A percentile compares a stretch with the other conserved stretches of the same genome.
Conservation (phyloP, 2,888 invertebrate genomes). For the Sabatieria punctata region DNA sequence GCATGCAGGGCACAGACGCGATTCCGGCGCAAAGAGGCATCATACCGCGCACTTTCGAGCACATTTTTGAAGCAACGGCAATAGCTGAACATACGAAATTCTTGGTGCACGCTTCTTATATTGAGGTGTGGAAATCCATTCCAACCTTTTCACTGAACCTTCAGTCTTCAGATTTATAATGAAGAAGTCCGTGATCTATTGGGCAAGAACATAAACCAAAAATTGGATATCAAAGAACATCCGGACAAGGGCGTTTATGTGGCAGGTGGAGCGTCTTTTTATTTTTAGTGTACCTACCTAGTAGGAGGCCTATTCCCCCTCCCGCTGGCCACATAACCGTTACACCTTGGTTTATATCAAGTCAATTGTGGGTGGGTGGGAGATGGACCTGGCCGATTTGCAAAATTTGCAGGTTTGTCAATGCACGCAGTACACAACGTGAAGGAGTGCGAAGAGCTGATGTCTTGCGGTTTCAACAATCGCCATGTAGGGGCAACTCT, state of each 20-base stretch:
- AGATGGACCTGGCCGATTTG: too few relatives aligned
- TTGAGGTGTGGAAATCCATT: constrained; percentile 40
- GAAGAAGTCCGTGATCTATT: constrained; percentile 57
- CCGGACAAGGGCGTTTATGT: constrained; percentile 49
- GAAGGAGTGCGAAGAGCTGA: constrained; percentile 53
- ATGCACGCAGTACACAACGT: constrained; percentile 60
- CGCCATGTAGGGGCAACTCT: constrained; percentile 64
- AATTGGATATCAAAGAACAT: constrained; percentile 50
- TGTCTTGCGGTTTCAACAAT: constrained; percentile 58
- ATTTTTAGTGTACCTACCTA: neutral
- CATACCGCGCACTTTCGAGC: constrained; percentile 51
- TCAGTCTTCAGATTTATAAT: constrained; percentile 47
- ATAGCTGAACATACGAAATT: constrained; percentile 51
- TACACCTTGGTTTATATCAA: too few relatives aligned
- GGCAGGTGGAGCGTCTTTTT: constrained; percentile 33
- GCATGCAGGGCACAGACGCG: constrained; percentile 57
- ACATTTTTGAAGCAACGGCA: constrained; percentile 59
- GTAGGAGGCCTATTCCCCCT: too few relatives aligned
- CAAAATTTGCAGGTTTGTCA: constrained; percentile 42
- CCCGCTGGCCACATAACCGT: too few relatives aligned
- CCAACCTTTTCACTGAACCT: neutral
- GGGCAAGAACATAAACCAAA: constrained; percentile 43
- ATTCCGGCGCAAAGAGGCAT: constrained; percentile 31
- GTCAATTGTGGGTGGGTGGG: too few relatives aligned
- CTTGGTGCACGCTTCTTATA: constrained; percentile 56